phyloP scores from a whole-genome alignment of 2,797 vertebrate genomes.

The Telmatherina bonti region DNA sequence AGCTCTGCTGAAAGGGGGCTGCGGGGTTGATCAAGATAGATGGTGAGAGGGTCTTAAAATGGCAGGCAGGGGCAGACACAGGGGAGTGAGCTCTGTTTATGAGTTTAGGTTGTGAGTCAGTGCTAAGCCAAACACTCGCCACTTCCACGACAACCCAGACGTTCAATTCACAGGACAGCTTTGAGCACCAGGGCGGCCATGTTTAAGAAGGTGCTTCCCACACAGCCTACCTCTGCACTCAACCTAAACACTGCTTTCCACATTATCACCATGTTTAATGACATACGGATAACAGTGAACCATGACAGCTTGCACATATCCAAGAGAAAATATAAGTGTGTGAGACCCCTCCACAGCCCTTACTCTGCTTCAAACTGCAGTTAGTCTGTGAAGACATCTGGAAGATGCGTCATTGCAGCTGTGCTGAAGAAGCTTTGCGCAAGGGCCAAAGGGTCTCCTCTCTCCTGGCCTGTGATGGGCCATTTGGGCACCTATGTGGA shows the following conservation, averaged over 20 bases:
- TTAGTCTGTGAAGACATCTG: conserved; percentile 79
- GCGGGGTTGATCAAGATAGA: conserved; percentile 81
- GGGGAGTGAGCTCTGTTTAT: conserved; percentile 71
- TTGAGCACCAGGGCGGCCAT: conserved; percentile 14
- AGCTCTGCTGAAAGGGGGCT: conserved; percentile 54
- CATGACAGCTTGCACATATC: conserved; percentile 62
- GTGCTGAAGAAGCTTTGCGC: conserved; percentile 75
- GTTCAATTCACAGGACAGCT: conserved; percentile 63
- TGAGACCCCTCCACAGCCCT: conserved; percentile 50
- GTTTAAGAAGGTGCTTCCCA: conserved; percentile 30
- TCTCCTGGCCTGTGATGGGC: conserved; percentile 61
- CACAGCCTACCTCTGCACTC: conserved; percentile 38
- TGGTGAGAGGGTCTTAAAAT: conserved; percentile 76
- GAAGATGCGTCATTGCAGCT: conserved; percentile 84
- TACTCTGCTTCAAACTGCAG: conserved; percentile 50
- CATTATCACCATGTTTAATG: conserved; percentile 69
- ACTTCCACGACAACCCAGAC: conserved; percentile 40
- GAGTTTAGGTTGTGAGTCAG: conserved; percentile 76
- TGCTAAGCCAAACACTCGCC: conserved; percentile 73
- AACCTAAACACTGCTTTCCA: conserved; percentile 51
- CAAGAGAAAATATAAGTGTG: conserved; percentile 65
- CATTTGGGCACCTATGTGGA: conserved; percentile 68
- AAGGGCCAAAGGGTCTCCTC: conserved; percentile 78
- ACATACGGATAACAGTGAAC: conserved; percentile 51
- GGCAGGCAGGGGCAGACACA: conserved; percentile 72